Base-by-base conservation (phyloP, 2,888 invertebrate species). In the Nymphalis urticae region DNA sequence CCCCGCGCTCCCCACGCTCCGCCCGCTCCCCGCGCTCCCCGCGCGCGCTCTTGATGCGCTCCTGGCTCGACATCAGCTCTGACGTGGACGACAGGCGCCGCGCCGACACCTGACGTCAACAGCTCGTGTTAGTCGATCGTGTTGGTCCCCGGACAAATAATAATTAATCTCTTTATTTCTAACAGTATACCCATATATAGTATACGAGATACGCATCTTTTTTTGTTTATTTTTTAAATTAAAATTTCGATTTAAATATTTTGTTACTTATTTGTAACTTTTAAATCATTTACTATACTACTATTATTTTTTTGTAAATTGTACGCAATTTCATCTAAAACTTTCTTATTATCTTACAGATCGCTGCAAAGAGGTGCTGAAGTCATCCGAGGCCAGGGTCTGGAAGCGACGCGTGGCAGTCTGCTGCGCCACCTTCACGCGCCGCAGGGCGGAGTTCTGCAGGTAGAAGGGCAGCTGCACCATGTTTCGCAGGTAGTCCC, bases 391-490 rank as follows among this genome's bases (percentile, higher is more conserved):
- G 61, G 90, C 89, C 65, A 94, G 81, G 56, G 93, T 80, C 70
- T 90, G 93, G 73, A 93, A 85, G 21, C 92, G 81, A 50, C 79
- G 84, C 5, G 94, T 85, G 0, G 97, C 96, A 0, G 96, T 96
- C 85, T 96, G 96, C 86, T 97, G 97, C 0, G 98, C 97, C 8
- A 95, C 94, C 85, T 97, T 97, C 2, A 98, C 97, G 78, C 97
- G 96, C 1, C 98, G 94, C 71, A 99, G 89, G 13, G 98, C 98
- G 0, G 98, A 98, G 90, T 98, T 99, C 93, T 99, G 99, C 69
- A 99, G 93, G 87, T 98, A 99, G 90, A 99, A 99, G 0, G 99
- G 99, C 80, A 99, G 93, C 85, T 99, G 99, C 32, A 99, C 98
- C 94, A 99, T 96, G 86, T 99, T 99, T 73, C 97, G 95, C 62